Evolutionary conservation across 2,888 invertebrate genomes (phyloP).

Genomic region (Calameuta pallipes): DNA sequence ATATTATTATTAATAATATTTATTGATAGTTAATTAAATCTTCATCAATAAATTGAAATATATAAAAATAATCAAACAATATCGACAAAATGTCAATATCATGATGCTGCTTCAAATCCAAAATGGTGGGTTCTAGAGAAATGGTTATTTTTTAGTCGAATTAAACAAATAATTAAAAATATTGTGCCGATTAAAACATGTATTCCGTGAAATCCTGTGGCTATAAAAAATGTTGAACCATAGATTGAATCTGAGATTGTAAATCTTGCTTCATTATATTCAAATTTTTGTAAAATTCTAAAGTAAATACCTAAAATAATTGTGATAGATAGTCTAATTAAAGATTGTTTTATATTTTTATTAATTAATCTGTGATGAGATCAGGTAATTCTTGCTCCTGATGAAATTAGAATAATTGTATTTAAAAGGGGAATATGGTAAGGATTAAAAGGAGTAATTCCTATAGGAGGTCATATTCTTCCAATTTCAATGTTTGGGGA

Average conservation of each 20-base stretch:
- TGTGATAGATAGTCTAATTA: constrained; percentile 68
- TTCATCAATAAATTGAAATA: constrained; percentile 77
- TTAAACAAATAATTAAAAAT: constrained; percentile 69
- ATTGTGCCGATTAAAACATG: constrained; percentile 76
- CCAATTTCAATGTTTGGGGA: constrained; percentile 72
- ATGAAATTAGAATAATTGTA: constrained; percentile 78
- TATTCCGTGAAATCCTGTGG: constrained; percentile 79
- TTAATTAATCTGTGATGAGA: constrained; percentile 71
- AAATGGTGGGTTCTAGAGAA: constrained; percentile 70
- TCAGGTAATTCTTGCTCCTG: constrained; percentile 77
- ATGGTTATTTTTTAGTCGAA: constrained; percentile 68
- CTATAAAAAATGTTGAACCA: constrained; percentile 77
- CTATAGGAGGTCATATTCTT: constrained; percentile 73
- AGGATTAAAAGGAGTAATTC: constrained; percentile 74
- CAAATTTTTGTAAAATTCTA: constrained; percentile 74
- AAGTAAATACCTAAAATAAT: constrained; percentile 74
- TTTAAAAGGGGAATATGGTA: constrained; percentile 79
- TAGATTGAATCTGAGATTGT: constrained; percentile 73
- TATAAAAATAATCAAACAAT: constrained; percentile 74
- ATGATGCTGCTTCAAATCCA: constrained; percentile 38
- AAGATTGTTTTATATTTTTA: constrained; percentile 64
- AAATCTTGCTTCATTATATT: constrained; percentile 76
- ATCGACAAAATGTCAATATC: constrained; percentile 79
- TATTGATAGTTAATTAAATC: no score
- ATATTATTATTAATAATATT: no score